Base-by-base conservation (phyloP, 2,888 invertebrate species). In the Uropetala carovei region DNA sequence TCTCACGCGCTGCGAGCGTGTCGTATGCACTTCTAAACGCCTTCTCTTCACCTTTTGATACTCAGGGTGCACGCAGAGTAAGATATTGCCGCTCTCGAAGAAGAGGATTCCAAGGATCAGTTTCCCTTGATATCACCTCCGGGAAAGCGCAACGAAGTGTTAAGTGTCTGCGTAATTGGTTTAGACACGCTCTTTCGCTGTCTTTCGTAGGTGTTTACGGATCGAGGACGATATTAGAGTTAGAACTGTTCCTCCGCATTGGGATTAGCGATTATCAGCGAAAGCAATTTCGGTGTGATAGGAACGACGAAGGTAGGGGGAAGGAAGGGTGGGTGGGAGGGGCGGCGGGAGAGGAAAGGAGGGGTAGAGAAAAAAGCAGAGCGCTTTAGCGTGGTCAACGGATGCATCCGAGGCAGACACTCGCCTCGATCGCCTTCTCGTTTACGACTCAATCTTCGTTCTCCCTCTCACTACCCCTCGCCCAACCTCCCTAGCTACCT, bases 31-130 rank as follows among this genome's bases (percentile, higher is more conserved):
- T 5, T 43, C 43, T 43, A 43, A 43, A 43, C 43, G 43, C 43
- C 43, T 1, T 43, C 43, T 43, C 5, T 43, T 43, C 43, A 3
- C 43, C 43, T 43, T 43, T 43, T 43, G 43, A 43, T 3, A 5
- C 43, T 43, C 43, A 5, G 43, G 43, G 5, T 43, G 43, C 1
- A 5, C 43, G 43, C 43, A 5, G 43, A 43, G 3, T 1, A 43
- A 43, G 43, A 43, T 43, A 43, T 43, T 43, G 43, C 43, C 43
- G 43, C 43, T 43, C 43, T 43, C 43, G 43, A 43, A 7, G 30
- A 56, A 83, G 83, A 56, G 43, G 83, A 83, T 83, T 56, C 83
- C 2, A 82, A 30, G 83, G 57, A 57, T 83, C 43, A 43, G 43
- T 5, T 43, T 43, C 43, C 43, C 43, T 3, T 43, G 43, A 43